Evolutionary conservation across 1,140 invertebrate species (phyloP), one percentile per base, ranked within the genome.

Genomic region (Zaprionus gabonicus): DNA sequence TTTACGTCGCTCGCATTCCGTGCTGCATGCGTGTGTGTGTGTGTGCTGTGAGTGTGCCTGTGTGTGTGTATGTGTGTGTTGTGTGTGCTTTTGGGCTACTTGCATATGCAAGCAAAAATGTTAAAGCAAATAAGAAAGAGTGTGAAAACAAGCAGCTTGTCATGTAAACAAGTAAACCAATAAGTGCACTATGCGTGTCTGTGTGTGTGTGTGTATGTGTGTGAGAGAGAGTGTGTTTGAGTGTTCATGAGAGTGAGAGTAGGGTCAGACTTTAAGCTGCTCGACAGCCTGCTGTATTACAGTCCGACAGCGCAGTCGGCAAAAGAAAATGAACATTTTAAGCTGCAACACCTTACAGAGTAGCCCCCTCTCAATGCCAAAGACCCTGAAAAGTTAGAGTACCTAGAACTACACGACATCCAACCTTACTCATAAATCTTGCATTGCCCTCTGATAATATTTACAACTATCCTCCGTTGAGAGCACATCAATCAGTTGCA

Each of bases 81-180:
- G 64, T 73, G 72, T 57, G 59, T 66, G 74, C 73, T 83, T 55
- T 67, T 66, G 69, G 63, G 68, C 75, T 87, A 78, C 84, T 84
- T 90, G 84, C 85, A 88, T 88, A 88, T 88, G 85, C 84, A 88
- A 90, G 84, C 85, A 81, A 88, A 88, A 88, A 90, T 88, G 84
- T 88, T 72, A 84, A 88, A 90, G 84, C 85, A 88, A 88, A 88
- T 88, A 88, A 90, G 84, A 88, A 78, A 90, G 85, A 90, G 84
- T 88, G 84, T 88, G 84, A 88, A 88, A 90, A 88, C 84, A 85
- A 88, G 85, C 84, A 87, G 84, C 84, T 87, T 87, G 84, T 85
- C 84, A 87, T 87, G 84, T 90, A 88, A 88, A 88, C 85, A 88
- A 88, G 84, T 84, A 88, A 88, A 90, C 84, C 84, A 88, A 78